These are phyloP conservation scores for Bombus vancouverensis DNA, from an alignment of 1,140 invertebrate species.

Conservation along the genomic window DNA sequence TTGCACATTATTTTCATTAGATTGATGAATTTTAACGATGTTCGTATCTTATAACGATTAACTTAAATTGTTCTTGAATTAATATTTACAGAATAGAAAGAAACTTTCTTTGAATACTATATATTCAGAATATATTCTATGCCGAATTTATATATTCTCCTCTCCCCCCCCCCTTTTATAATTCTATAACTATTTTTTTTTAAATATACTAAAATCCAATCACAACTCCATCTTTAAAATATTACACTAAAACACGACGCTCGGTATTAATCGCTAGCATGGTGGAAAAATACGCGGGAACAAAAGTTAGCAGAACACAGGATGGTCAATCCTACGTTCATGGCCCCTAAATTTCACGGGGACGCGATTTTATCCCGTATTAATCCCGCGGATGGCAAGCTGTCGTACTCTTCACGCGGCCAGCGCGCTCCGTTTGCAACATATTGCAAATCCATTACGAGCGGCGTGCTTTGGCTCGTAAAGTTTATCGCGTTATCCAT, in stretches of 20 bases:
- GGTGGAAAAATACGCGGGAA: neutral
- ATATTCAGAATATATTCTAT: too few species aligned
- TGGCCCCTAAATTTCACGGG: conserved; percentile 36
- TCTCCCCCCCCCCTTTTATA: rapidly evolving
- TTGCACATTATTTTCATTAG: too few species aligned
- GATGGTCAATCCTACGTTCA: conserved; percentile 14
- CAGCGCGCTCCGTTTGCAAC: conserved; percentile 54
- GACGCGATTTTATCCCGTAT: conserved; percentile 59
- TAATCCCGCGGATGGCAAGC: conserved; percentile 61
- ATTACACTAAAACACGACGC: neutral
- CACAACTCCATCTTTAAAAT: neutral
- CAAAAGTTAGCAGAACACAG: conserved; percentile 3
- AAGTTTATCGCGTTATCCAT: conserved; percentile 69
- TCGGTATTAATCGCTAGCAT: neutral
- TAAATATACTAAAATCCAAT: too few species aligned
- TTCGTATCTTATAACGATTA: too few species aligned
- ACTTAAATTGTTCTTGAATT: too few species aligned
- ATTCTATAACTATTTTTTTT: too few species aligned
- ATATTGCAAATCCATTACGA: conserved; percentile 71
- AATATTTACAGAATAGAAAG: too few species aligned
- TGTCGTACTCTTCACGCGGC: conserved; percentile 51
- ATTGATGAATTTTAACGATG: too few species aligned
- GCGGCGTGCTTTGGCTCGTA: conserved; percentile 62
- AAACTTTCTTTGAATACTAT: too few species aligned
- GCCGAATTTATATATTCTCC: too few species aligned